phyloP scores from a whole-genome alignment of 1,140 invertebrate genomes.

The Caenorhabditis latens region DNA sequence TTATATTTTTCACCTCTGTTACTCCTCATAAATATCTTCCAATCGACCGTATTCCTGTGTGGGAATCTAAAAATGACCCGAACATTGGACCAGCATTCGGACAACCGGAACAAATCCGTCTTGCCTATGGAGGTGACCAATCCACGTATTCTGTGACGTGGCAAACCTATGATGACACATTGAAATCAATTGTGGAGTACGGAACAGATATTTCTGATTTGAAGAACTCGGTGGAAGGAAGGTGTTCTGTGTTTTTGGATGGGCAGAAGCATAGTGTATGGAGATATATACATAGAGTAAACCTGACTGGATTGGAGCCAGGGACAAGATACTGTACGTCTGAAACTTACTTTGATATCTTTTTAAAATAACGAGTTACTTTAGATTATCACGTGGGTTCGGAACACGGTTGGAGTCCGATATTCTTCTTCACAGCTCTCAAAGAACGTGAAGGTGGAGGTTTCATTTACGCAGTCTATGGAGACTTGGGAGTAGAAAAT shows the following conservation, averaged over 20 bases:
- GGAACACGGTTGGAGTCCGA: conserved; percentile 78
- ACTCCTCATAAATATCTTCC: conserved; percentile 19
- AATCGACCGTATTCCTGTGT: conserved; percentile 42
- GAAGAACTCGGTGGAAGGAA: conserved; percentile 8
- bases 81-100: conserved; percentile 65
- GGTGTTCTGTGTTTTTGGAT: conserved; percentile 61
- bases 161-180: conserved; percentile 67
- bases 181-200: conserved; percentile 65
- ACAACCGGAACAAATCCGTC: conserved; percentile 70
- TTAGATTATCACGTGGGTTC: conserved; percentile 78
- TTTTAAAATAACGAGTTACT: conserved; percentile 5
- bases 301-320: conserved; percentile 57
- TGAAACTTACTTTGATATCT: conserved; percentile 55
- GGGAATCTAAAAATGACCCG: conserved; percentile 45
- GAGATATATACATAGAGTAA: conserved; percentile 65
- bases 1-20: neutral
- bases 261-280: conserved; percentile 26
- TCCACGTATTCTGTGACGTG: conserved; percentile 46
- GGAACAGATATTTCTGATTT: conserved; percentile 57
- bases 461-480: conserved; percentile 80
- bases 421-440: conserved; percentile 78
- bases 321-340: conserved; percentile 57
- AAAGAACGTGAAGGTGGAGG: conserved; percentile 78
- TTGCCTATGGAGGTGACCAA: conserved; percentile 70
- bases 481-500: conserved; percentile 81